Percentiles rank a stretch among this genome's conserved stretches.
Evolutionary conservation across 2,888 invertebrate species (phyloP).

Genomic region (Idaea aversata): DNA sequence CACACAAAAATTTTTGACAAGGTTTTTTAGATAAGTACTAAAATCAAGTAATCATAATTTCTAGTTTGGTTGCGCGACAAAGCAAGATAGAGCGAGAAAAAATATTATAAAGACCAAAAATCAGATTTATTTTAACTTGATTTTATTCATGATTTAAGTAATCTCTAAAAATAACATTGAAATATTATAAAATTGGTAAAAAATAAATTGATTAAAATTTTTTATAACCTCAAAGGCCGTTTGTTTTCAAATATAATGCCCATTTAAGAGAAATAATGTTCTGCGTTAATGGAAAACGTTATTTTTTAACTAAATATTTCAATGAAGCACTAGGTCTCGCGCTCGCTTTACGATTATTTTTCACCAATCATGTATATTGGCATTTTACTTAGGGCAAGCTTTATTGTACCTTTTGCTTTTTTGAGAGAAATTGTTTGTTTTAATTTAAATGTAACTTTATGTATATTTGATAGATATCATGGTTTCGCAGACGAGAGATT

Average conservation of each 20-base stretch:
- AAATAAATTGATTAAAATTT: not conserved
- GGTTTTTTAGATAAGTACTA: too few relatives aligned
- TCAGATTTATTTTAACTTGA: not conserved
- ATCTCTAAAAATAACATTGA: not conserved
- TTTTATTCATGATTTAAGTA: not conserved
- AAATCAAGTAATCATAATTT: too few relatives aligned
- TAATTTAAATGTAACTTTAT: slow-evolving; percentile 69
- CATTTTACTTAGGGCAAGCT: slow-evolving; percentile 6
- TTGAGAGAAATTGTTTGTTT: slow-evolving; percentile 69
- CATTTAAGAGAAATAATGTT: slow-evolving; percentile 58
- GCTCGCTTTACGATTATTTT: not conserved
- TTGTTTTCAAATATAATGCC: not conserved
- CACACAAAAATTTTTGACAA: too few relatives aligned
- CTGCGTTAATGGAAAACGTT: slow-evolving; percentile 69
- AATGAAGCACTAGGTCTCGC: slow-evolving; percentile 71
- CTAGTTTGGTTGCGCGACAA: too few relatives aligned
- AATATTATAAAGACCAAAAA: not conserved
- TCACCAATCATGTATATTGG: slow-evolving; percentile 11
- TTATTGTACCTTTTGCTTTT: slow-evolving; percentile 68
- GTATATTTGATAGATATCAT: slow-evolving; percentile 75
- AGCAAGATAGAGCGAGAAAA: too few relatives aligned
- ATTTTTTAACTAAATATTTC: slow-evolving; percentile 55
- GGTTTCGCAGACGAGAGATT: slow-evolving; percentile 39
- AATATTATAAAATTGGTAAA: too few relatives aligned
- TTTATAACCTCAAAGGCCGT: not conserved